phyloP scores from a whole-genome alignment of 2,888 invertebrate genomes.

The Brenthis ino region DNA sequence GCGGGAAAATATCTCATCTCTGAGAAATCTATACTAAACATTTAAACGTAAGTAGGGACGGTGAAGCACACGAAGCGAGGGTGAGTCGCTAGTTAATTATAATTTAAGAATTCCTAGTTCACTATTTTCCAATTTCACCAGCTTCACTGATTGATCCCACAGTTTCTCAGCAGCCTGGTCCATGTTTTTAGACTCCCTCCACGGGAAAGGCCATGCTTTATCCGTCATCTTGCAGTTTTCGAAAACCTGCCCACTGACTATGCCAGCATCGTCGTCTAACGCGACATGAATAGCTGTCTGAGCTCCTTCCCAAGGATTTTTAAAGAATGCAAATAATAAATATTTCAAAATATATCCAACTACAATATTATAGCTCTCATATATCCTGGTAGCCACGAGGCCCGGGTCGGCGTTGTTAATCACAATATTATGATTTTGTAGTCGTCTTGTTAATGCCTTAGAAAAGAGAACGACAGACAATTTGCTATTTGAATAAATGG shows the following conservation, averaged over 20 bases:
- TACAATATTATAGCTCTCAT: slow-evolving; percentile 84
- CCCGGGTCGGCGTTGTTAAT: slow-evolving; percentile 92
- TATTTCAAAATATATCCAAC: slow-evolving; percentile 62
- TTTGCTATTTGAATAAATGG: slow-evolving; percentile 83
- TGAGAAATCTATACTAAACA: too few relatives aligned
- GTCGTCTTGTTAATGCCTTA: slow-evolving; percentile 84
- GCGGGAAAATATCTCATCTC: too few relatives aligned
- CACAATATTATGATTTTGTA: slow-evolving; percentile 84
- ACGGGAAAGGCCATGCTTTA: slow-evolving; percentile 45
- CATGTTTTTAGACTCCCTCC: slow-evolving; percentile 63
- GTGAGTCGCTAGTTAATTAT: background rate
- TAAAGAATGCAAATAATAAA: slow-evolving; percentile 68
- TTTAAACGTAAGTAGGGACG: too few relatives aligned
- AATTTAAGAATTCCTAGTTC: slow-evolving; percentile 2
- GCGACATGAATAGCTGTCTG: slow-evolving; percentile 87
- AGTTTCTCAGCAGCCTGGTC: slow-evolving; percentile 59
- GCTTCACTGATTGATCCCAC: slow-evolving; percentile 47
- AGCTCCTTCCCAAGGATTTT: slow-evolving; percentile 56
- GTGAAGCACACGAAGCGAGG: too few relatives aligned
- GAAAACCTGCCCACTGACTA: slow-evolving; percentile 52
- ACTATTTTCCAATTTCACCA: slow-evolving; percentile 24
- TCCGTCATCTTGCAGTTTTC: slow-evolving; percentile 80
- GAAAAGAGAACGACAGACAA: slow-evolving; percentile 88
- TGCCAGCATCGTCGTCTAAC: slow-evolving; percentile 84
- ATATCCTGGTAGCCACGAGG: slow-evolving; percentile 88